Conservation (phyloP, 2,888 invertebrate genomes). For the Uropetala carovei region DNA sequence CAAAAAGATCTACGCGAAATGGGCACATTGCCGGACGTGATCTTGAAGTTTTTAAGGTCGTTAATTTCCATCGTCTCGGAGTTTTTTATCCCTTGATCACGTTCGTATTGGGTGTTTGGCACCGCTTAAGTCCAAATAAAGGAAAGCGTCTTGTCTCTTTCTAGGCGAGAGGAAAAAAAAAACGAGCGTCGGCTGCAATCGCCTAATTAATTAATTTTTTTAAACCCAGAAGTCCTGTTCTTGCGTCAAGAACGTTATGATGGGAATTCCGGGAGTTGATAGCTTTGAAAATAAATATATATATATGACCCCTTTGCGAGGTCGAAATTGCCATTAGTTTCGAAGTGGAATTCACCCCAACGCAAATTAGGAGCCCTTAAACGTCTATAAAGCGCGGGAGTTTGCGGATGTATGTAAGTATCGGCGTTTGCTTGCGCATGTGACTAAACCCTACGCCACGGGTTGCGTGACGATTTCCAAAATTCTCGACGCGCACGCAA, state of each 20-base stretch:
- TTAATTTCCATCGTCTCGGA: constrained; percentile 5
- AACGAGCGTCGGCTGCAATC: too few relatives aligned
- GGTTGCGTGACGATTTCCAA: neutral
- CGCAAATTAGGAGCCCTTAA: too few relatives aligned
- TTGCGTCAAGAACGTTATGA: neutral
- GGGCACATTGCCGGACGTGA: neutral
- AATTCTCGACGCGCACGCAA: neutral
- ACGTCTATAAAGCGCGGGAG: too few relatives aligned
- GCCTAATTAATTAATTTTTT: constrained; percentile 45
- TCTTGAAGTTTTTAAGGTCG: neutral
- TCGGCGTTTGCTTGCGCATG: too few relatives aligned
- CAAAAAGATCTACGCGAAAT: neutral
- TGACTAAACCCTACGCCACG: neutral
- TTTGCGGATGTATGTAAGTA: too few relatives aligned
- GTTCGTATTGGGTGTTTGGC: neutral
- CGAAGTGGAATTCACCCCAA: too few relatives aligned
- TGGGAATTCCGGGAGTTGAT: too few relatives aligned
- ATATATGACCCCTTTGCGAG: too few relatives aligned
- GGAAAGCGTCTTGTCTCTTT: neutral
- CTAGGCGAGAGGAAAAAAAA: neutral
- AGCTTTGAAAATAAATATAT: too few relatives aligned
- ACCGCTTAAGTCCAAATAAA: neutral
- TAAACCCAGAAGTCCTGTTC: neutral
- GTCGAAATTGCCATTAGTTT: too few relatives aligned
- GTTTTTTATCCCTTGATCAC: neutral